phyloP scores from a whole-genome alignment of 2,113 vertebrate species.

The Prunella himalayana region DNA sequence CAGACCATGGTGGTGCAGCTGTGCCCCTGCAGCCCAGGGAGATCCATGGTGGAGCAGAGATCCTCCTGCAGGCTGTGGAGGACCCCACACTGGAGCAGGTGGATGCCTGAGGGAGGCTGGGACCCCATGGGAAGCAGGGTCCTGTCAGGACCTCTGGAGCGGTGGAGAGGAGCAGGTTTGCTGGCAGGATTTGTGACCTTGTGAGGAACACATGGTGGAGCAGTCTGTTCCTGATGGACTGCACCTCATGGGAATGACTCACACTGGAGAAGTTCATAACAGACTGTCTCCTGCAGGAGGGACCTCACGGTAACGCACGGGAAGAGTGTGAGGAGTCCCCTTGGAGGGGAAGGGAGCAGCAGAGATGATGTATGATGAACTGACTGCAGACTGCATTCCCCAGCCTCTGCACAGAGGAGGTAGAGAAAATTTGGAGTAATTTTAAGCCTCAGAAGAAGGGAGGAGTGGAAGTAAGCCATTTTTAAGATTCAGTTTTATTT shows the following conservation, averaged over 20 bases:
- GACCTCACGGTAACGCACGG: neutral
- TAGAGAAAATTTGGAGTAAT: neutral
- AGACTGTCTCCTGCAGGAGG: neutral
- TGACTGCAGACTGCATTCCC: neutral
- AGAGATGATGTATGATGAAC: neutral
- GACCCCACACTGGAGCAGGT: neutral
- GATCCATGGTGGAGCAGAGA: neutral
- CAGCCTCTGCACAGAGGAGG: neutral
- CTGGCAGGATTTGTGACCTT: neutral
- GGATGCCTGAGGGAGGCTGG: neutral
- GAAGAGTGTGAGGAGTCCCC: neutral
- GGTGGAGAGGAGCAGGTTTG: neutral
- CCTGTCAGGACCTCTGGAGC: neutral
- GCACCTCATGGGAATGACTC: neutral
- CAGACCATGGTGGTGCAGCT: neutral
- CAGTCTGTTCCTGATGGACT: neutral
- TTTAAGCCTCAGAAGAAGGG: neutral
- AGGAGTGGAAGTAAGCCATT: neutral
- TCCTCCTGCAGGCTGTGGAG: neutral
- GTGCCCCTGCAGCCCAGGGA: neutral
- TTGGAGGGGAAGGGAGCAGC: neutral
- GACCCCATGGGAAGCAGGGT: neutral
- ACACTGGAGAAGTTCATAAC: neutral
- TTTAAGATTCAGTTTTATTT: neutral
- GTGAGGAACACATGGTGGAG: neutral